Percentiles rank a stretch among this genome's conserved stretches.
These are phyloP conservation scores for Anastrepha ludens DNA, from an alignment of 1,140 invertebrate genomes.

Conservation along the genomic window DNA sequence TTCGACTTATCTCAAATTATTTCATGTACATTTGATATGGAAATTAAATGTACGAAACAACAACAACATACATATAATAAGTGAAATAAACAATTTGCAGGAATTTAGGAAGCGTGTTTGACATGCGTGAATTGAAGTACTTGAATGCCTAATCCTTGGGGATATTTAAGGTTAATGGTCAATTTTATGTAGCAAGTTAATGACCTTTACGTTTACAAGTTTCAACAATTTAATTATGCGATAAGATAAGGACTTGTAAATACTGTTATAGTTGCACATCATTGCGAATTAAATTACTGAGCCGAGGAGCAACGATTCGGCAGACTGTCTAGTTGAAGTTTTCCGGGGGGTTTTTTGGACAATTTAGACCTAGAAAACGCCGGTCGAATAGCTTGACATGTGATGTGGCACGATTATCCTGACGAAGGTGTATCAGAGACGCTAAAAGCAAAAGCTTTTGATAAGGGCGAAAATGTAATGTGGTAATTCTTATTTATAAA, in stretches of 20 bases:
- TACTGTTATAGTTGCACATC: too few relatives aligned
- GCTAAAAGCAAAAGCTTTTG: too few relatives aligned
- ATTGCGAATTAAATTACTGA: too few relatives aligned
- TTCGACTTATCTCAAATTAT: constrained; percentile 24
- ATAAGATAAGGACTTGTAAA: not conserved
- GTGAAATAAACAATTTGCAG: constrained; percentile 14
- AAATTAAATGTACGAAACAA: not conserved
- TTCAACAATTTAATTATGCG: not conserved
- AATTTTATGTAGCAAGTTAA: constrained; percentile 11
- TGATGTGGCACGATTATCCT: too few relatives aligned
- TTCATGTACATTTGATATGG: constrained; percentile 40
- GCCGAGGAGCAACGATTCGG: too few relatives aligned
- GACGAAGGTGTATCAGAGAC: too few relatives aligned
- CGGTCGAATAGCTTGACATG: too few relatives aligned
- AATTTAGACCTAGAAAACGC: too few relatives aligned
- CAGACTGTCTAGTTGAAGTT: too few relatives aligned
- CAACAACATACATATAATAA: not conserved
- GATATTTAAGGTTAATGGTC: constrained; percentile 37
- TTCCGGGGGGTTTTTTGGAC: too few relatives aligned
- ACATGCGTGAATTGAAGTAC: constrained; percentile 13
- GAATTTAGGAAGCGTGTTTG: constrained; percentile 12
- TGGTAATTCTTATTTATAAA: too few relatives aligned
- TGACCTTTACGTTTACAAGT: constrained; percentile 33
- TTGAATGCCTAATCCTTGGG: not conserved
- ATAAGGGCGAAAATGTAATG: too few relatives aligned